These are phyloP conservation scores for Steinernema carpocapsae DNA, from an alignment of 2,888 invertebrate genomes.

Conservation along the genomic window DNA sequence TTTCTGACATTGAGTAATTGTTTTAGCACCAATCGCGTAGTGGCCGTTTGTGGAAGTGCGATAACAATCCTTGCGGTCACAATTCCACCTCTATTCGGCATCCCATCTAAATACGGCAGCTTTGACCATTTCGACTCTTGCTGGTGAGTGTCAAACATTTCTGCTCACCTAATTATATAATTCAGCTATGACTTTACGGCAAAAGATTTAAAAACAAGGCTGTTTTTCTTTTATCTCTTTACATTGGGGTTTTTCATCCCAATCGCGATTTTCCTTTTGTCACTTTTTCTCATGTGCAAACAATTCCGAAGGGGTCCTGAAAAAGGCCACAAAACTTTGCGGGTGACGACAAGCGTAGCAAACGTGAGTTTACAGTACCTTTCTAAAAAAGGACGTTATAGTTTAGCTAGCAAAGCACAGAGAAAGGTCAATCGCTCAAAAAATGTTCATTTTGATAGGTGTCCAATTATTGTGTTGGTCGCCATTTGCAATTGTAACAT, in stretches of 20 bases:
- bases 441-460: conserved; percentile 6
- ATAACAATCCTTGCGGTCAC: conserved; percentile 4
- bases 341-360: background rate
- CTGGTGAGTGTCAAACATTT: background rate
- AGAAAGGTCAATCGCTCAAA: background rate
- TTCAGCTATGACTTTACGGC: conserved; percentile 1
- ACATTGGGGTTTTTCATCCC: conserved; percentile 6
- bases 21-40: background rate
- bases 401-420: background rate
- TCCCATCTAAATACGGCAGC: background rate
- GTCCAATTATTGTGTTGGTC: conserved; percentile 8
- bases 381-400: background rate
- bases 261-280: conserved; percentile 2
- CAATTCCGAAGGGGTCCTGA: background rate
- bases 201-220: background rate
- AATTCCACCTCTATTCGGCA: conserved; percentile 2
- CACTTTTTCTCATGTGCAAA: background rate
- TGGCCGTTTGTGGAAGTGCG: background rate
- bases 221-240: conserved; percentile 12
- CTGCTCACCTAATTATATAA: background rate
- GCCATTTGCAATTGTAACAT: background rate
- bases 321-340: background rate
- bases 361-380: background rate
- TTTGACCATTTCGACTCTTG: conserved; percentile 14
- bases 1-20: background rate